Evolutionary conservation across 2,797 vertebrate genomes (phyloP), one percentile per base, ranked within the genome.

Genomic region (Taenioides sp.): DNA sequence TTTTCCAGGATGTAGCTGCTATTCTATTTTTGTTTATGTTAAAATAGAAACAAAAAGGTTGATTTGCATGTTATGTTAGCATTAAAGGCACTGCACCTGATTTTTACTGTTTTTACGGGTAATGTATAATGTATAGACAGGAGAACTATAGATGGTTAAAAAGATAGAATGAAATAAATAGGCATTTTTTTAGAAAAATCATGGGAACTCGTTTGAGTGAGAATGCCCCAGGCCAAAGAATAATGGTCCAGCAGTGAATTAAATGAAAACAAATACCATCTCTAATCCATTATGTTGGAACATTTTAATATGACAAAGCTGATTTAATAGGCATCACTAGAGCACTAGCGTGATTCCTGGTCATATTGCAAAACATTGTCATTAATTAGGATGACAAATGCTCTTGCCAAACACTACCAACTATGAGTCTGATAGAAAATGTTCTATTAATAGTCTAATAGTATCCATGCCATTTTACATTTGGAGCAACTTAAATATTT

Each of bases 1-100:
- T 86, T 85, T 79, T 76, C 72, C 66, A 80, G 71, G 66, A 77
- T 75, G 66, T 47, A 49, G 75, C 77, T 47, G 10, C 5, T 50
- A 67, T 57, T 55, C 28, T 43, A 57, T 31, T 55, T 57, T 47
- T 23, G n/a, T 57, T 57, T 57, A 57, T 57, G 10, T 23, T 11
- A 57, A 57, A 12, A 57, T 54, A 54, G 40, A 0, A 43, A 16
- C 9, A 54, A 22, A 54, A 54, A 54, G 0, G 52, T 54, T 47
- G n/a, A 9, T n/a, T 22, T 54, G n/a, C 5, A 50, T 20, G 18
- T 50, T 50, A 20, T 50, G 9, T 10, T 10, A 37, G 34, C 9
- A 10, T 37, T 37, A 37, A 37, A 37, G 34, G 34, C 6, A 34
- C 34, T 34, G 34, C 6, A 34, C 7, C 34, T 9, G 28, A 31